phyloP scores from a whole-genome alignment of 2,888 invertebrate species.

The Siphlonurus alternatus region DNA sequence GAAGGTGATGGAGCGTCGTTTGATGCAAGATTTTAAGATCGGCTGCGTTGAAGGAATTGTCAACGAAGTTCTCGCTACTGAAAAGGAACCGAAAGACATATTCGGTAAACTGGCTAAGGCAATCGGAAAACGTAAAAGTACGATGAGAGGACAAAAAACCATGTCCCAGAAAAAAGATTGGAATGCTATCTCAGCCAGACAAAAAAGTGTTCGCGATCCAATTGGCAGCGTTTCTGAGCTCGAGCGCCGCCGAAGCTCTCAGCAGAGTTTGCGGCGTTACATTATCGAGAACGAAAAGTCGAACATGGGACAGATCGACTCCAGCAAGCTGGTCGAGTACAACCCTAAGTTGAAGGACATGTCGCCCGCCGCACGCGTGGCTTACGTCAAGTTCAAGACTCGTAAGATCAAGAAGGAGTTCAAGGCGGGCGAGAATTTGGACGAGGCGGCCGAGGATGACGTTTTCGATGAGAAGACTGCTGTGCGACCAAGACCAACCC shows the following conservation, averaged over 20 bases:
- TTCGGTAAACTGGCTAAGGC: constrained; percentile 71
- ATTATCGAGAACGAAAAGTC: constrained; percentile 51
- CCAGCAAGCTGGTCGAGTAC: constrained; percentile 56
- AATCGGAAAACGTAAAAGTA: constrained; percentile 48
- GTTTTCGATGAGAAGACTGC: constrained; percentile 14
- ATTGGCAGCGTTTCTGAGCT: constrained; percentile 62
- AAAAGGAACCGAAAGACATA: constrained; percentile 55
- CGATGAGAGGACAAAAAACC: constrained; percentile 27
- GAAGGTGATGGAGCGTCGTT: constrained; percentile 68
- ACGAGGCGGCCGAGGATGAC: constrained; percentile 3
- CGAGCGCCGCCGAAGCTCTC: constrained; percentile 38
- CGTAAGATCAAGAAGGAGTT: constrained; percentile 44
- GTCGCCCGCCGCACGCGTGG: constrained; percentile 60
- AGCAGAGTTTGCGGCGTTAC: constrained; percentile 53
- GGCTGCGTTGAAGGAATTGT: constrained; percentile 75
- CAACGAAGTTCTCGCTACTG: constrained; percentile 46
- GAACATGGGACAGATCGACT: constrained; percentile 47
- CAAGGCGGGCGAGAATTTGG: constrained; percentile 21
- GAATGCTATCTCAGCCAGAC: constrained; percentile 65
- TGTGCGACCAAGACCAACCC: too few relatives aligned
- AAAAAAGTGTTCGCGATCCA: constrained; percentile 49
- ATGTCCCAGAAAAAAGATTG: constrained; percentile 43
- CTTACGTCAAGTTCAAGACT: constrained; percentile 77
- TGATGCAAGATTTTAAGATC: constrained; percentile 79
- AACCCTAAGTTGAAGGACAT: constrained; percentile 62